phyloP scores from a whole-genome alignment of 1,140 invertebrate species.

The Medauroidea extradentata region DNA sequence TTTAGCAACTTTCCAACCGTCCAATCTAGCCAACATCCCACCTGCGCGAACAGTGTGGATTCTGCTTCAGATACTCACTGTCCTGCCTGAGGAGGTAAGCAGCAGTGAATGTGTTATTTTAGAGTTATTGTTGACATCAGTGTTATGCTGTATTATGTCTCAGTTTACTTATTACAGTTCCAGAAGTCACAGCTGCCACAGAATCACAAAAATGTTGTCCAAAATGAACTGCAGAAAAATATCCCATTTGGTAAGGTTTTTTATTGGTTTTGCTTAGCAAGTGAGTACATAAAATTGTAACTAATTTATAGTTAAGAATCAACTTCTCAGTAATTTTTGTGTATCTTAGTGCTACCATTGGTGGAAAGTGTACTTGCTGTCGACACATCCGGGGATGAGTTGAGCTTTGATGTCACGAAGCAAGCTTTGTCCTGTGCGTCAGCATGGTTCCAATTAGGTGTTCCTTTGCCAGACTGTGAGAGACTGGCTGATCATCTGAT shows the following conservation, averaged over 20 bases:
- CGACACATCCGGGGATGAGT: not conserved
- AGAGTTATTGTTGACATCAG: too few species aligned
- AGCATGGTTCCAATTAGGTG: conserved; percentile 57
- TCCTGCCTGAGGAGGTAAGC: conserved; percentile 76
- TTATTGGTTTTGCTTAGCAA: conserved; percentile 13
- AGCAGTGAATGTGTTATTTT: too few species aligned
- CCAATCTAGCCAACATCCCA: conserved; percentile 52
- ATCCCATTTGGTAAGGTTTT: conserved; percentile 32
- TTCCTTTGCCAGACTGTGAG: conserved; percentile 43
- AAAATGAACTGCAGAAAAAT: conserved; percentile 45
- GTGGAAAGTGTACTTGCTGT: conserved; percentile 23
- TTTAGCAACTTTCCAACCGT: conserved; percentile 56
- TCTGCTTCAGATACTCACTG: conserved; percentile 64
- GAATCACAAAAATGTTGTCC: conserved; percentile 41
- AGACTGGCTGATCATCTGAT: conserved; percentile 36
- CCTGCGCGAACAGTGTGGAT: conserved; percentile 53
- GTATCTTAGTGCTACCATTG: conserved; percentile 40
- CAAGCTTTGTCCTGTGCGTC: conserved; percentile 55
- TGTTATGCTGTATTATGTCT: not conserved
- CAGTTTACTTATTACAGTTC: conserved; percentile 44
- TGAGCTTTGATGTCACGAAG: conserved; percentile 25
- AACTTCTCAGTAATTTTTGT: conserved; percentile 13
- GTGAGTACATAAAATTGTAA: too few species aligned
- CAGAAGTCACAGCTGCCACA: conserved; percentile 46
- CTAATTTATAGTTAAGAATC: too few species aligned